Base-by-base conservation (phyloP, 2,888 invertebrate species). In the Epirrita christyi region DNA sequence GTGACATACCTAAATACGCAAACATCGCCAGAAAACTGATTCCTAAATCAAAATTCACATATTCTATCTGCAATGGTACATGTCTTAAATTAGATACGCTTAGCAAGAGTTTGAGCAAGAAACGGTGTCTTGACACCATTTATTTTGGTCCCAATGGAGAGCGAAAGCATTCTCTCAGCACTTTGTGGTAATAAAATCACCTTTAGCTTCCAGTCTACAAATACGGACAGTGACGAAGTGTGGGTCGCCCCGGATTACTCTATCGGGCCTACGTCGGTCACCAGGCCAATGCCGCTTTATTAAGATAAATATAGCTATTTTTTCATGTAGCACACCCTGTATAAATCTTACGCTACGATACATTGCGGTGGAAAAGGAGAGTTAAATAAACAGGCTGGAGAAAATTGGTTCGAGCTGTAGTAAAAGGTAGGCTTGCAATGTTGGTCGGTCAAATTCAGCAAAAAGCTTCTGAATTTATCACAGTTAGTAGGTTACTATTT, bases 191-290 rank as follows among this genome's bases (percentile, higher is more conserved):
- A 51, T 13, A 28, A 5, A 28, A 40, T 67, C 14, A 8, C 21
- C 21, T 49, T 36, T 11, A 52, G 32, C 55, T 59, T 34, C 52
- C 45, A 32, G 11, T 42, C 43, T 55, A 59, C 49, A 42, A 44
- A 50, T 9, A 29, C 68, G 72, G 88, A 89, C 89, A 90, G 78
- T 86, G 88, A 88, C 83, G 84, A 83, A 90, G 86, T 86, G 76
- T 73, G 83, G 85, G 81, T 78, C 76, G 61, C 65, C 61, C 59
- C 64, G 76, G 76, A 81, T 82, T 81, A 79, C 77, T 80, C 78
- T 78, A 80, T 81, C 81, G 74, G 63, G 68, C 71, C 69, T 67
- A 67, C 70, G 73, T 73, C 76, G 78, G 80, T 77, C 74, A 74
- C 72, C 61, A 70, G 67, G 66, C 73, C 72, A 72, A 68, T 74